These are phyloP conservation scores for Drosophila monieri DNA, from an alignment of 2,888 invertebrate species.

Conservation along the genomic window DNA sequence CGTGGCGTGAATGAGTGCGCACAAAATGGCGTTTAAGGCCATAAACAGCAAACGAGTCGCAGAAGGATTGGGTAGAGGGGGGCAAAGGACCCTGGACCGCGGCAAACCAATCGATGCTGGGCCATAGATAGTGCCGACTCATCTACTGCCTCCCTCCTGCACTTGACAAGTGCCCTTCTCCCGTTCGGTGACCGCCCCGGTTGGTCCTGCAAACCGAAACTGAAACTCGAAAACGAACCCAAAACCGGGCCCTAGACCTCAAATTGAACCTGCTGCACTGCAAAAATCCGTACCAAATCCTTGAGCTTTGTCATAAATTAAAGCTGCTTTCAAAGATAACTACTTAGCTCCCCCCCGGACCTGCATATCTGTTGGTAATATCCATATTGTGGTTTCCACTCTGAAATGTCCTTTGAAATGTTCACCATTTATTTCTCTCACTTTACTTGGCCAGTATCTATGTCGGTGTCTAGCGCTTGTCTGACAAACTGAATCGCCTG, in stretches of 20 bases:
- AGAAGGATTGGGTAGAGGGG: background rate
- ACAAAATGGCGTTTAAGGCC: constrained; percentile 81
- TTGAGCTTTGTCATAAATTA: background rate
- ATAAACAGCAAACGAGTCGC: constrained; percentile 55
- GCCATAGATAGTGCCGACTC: constrained; percentile 68
- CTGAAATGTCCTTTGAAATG: background rate
- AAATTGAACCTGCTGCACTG: constrained; percentile 20
- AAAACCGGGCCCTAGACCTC: constrained; percentile 25
- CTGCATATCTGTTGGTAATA: background rate
- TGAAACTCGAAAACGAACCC: constrained; percentile 5
- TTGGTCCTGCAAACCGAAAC: constrained; percentile 22
- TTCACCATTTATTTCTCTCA: background rate
- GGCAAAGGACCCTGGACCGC: constrained; percentile 46
- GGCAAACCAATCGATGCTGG: constrained; percentile 73
- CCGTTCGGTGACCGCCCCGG: background rate
- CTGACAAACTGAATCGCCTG: constrained; percentile 76
- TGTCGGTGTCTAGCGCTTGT: constrained; percentile 49
- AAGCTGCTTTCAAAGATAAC: background rate
- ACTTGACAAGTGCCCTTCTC: constrained; percentile 64
- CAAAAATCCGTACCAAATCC: background rate
- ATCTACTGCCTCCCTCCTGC: constrained; percentile 59
- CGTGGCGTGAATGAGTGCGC: constrained; percentile 73
- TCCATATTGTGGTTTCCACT: background rate
- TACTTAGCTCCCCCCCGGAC: background rate
- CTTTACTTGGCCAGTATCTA: constrained; percentile 29